Base-by-base conservation (phyloP, 2,888 invertebrate genomes). In the Drosophila putrida region DNA sequence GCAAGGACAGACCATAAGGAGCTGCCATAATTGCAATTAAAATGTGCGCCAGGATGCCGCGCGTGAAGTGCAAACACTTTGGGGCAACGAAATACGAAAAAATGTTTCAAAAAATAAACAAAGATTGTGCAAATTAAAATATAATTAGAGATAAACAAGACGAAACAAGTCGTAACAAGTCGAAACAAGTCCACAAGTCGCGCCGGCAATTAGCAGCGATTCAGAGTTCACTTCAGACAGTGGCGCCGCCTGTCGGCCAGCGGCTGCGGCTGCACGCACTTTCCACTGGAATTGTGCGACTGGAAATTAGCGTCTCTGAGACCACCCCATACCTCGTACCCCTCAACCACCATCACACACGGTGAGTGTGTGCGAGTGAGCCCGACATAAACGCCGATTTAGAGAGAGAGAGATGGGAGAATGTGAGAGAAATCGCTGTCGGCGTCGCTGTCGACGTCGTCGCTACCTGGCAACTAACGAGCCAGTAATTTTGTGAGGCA, bases 141-240 rank as follows among this genome's bases (percentile, higher is more conserved):
- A 88, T 90, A 90, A 90, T 88, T 89, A 89, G 80, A 90, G 89
- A 85, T 76, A 90, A 90, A 90, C 89, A 87, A 80, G 70, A 38
- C 61, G 58, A 57, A 71, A 71, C 50, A 64, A 64, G 65, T 25
- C 15, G 51, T 51, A 28, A 61, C 46, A 63, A 68, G 58, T 46
- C 46, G 60, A 31, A 39, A 44, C 39, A 54, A 54, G 47, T 11
- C 39, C 41, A 43, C 41, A 43, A 54, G 65, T 47, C 46, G 58
- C 73, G 70, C 50, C 75, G 82, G 77, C 71, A 78, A 79, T 81
- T 83, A 80, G 71, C 72, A 50, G 53, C 51, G 43, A 27, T 6
- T 6, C 43, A 35, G 39, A 59, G 33, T 5, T 31, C 15, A 20
- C 49, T 49, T 59, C 25, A 38, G 57, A 35, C 35, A 9, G 60